phyloP scores from a whole-genome alignment of 2,797 vertebrate genomes.

The Enteromius radiatus region DNA sequence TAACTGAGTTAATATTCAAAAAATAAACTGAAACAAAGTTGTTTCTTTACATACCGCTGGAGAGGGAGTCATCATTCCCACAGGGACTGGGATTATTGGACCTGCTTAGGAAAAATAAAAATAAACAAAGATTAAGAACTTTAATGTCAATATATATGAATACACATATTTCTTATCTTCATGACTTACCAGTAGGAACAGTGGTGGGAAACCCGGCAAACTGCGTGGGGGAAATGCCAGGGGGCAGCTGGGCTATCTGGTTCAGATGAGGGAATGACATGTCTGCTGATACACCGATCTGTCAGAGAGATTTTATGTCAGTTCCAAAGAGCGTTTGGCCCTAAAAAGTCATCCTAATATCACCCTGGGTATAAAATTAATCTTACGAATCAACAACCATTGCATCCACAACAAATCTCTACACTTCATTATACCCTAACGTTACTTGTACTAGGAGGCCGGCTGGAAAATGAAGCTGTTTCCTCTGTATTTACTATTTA shows the following conservation, averaged over 20 bases:
- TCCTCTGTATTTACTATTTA: not conserved
- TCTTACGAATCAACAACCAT: not conserved
- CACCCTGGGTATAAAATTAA: not conserved
- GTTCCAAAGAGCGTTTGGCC: not conserved
- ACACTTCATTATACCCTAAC: not conserved
- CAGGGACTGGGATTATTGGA: constrained; percentile 96
- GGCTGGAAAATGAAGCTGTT: not conserved
- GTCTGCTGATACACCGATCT: constrained; percentile 42
- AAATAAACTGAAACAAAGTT: not conserved
- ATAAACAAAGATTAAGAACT: not conserved
- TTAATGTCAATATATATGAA: not conserved
- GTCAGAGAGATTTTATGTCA: not conserved
- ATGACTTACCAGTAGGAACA: constrained; percentile 85
- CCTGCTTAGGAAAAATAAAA: constrained; percentile 70
- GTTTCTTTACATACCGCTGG: constrained; percentile 79
- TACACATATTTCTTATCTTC: constrained; percentile 61
- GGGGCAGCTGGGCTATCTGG: constrained; percentile 90
- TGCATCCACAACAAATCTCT: not conserved
- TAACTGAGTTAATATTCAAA: not conserved
- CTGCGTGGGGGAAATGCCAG: constrained; percentile 94
- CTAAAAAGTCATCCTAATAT: not conserved
- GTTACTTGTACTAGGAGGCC: not conserved
- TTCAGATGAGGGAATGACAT: constrained; percentile 99
- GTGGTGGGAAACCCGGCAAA: constrained; percentile 93
- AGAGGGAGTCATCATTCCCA: constrained; percentile 94